Evolutionary conservation across 1,140 invertebrate genomes (phyloP), one percentile per base, ranked within the genome.

Genomic region (Hyles euphorbiae): DNA sequence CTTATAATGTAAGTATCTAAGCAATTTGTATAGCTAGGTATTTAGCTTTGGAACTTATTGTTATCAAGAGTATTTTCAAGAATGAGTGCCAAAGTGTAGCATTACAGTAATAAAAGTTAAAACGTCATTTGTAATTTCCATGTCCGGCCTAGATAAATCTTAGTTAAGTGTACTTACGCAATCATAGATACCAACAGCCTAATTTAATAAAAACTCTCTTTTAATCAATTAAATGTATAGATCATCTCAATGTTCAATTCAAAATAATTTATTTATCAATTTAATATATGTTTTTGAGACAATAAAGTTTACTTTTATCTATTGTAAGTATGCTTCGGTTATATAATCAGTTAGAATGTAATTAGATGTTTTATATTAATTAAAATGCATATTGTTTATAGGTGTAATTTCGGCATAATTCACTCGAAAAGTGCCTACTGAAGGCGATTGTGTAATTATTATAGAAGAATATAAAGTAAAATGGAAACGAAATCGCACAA

Each of bases 401-500:
- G 50, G 34, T 33, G 34, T 57, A 54, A 55, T 32, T 55, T 62
- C 49, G 32, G 53, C 43, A 22, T 58, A 58, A 57, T 53, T 62
- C 34, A 32, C 32, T 8, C 34, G 50, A 48, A 53, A 46, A 64
- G 61, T 61, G 61, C 57, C 67, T 63, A 44, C 45, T 22, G 51
- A 9, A 63, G 11, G 58, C 58, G 55, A 61, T 8, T 56, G 22
- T 33, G 11, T 54, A 49, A 45, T 63, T 57, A 54, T 60, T 56
- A 61, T 55, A 44, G 46, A 32, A 44, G 8, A 47, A 56, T 56
- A 49, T 68, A 68, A 48, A 61, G 36, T 50, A n/a, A 61, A 52
- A 57, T 32, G 4, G 32, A 63, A 74, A 70, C 56, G 32, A 63
- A 67, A 59, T 70, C 70, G 78, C 78, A 81, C 76, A 79, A 80